These are phyloP conservation scores for Drosophila formosana DNA, from an alignment of 2,888 invertebrate species.

Conservation along the genomic window DNA sequence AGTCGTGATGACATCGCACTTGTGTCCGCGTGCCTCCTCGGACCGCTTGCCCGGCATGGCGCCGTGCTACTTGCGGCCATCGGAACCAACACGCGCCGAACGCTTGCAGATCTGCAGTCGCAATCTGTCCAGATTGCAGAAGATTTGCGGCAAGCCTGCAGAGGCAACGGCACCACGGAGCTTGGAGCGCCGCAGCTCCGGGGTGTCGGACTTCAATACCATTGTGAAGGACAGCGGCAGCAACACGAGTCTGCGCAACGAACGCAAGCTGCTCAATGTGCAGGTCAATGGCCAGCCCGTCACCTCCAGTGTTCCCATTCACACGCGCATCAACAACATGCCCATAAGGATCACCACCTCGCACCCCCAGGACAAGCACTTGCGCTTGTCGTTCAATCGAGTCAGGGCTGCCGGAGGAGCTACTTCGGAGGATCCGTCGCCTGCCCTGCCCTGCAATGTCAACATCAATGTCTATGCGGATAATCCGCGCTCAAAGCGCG, in stretches of 20 bases:
- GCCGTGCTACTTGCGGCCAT: slow-evolving; percentile 29
- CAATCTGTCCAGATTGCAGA: slow-evolving; percentile 21
- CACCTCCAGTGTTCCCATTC: slow-evolving; percentile 37
- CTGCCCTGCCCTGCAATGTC: slow-evolving; percentile 59
- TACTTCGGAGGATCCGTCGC: not conserved
- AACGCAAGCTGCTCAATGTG: slow-evolving; percentile 53
- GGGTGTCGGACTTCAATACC: slow-evolving; percentile 45
- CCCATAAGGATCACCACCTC: slow-evolving; percentile 67
- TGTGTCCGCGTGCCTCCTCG: slow-evolving; percentile 30
- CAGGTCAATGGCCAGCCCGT: slow-evolving; percentile 38
- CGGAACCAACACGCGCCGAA: slow-evolving; percentile 9
- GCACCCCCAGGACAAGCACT: slow-evolving; percentile 31
- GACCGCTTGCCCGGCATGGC: slow-evolving; percentile 72
- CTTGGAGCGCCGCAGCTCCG: slow-evolving; percentile 42
- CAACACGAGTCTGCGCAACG: slow-evolving; percentile 29
- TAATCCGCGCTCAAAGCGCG: slow-evolving; percentile 50
- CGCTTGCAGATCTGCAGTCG: slow-evolving; percentile 19
- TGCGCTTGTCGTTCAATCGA: slow-evolving; percentile 46
- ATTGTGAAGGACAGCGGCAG: not conserved
- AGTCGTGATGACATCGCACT: slow-evolving; percentile 39
- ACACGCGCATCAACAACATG: slow-evolving; percentile 59
- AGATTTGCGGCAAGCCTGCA: not conserved
- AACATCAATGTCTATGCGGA: slow-evolving; percentile 79
- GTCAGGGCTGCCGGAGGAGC: slow-evolving; percentile 12
- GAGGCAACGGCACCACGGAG: not conserved